These are phyloP conservation scores for Drosophila meridionalis DNA, from an alignment of 2,888 invertebrate species.

Conservation along the genomic window DNA sequence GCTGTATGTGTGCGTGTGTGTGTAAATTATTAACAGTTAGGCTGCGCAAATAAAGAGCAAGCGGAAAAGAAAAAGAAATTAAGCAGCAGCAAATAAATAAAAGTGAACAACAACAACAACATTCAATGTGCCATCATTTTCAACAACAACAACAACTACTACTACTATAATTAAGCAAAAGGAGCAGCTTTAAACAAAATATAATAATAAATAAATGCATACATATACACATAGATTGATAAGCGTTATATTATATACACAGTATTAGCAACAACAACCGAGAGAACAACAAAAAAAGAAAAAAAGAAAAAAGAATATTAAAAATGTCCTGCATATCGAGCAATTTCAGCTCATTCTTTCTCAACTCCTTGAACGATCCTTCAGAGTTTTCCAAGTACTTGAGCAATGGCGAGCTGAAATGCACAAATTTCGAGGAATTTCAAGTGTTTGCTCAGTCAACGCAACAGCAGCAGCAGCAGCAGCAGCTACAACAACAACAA, in stretches of 20 bases:
- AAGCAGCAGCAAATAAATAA: constrained; percentile 42
- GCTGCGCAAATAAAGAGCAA: constrained; percentile 52
- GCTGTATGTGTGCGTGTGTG: constrained; percentile 43
- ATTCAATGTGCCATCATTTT: constrained; percentile 67
- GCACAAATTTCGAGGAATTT: constrained; percentile 84
- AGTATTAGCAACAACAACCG: constrained; percentile 63
- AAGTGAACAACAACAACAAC: constrained; percentile 40
- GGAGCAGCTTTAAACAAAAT: constrained; percentile 69
- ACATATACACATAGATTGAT: constrained; percentile 33
- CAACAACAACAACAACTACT: constrained; percentile 34
- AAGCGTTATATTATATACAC: constrained; percentile 57
- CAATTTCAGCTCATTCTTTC: constrained; percentile 85
- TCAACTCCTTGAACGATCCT: constrained; percentile 84
- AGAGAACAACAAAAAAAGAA: constrained; percentile 19
- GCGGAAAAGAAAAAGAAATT: constrained; percentile 36
- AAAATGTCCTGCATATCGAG: constrained; percentile 85
- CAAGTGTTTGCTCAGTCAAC: constrained; percentile 78
- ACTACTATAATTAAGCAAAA: constrained; percentile 45
- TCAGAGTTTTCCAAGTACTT: constrained; percentile 85
- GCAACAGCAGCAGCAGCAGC: constrained; percentile 48
- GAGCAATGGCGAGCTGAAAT: constrained; percentile 85
- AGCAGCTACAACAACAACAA: constrained; percentile 41
- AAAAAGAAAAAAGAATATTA: constrained; percentile 16
- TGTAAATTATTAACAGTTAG: constrained; percentile 61
- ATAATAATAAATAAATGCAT: constrained; percentile 23